A percentile compares a stretch with the other conserved stretches of the same genome.
phyloP scores from a whole-genome alignment of 2,797 vertebrate genomes.

The Acanthiza pusilla region DNA sequence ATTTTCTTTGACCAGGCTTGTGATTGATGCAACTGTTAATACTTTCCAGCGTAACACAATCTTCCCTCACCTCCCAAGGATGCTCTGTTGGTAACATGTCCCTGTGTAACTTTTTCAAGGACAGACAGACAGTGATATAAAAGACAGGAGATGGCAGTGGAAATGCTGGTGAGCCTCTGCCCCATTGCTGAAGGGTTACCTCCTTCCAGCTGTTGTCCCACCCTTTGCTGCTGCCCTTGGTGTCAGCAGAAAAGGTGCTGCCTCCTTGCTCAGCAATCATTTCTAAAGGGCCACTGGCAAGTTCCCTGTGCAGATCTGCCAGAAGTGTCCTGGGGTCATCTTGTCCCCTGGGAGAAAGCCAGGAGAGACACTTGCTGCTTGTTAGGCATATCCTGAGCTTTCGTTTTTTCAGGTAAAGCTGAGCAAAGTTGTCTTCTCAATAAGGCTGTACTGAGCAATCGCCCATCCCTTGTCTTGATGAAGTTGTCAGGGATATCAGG shows the following conservation, averaged over 20 bases:
- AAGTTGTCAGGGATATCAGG: not conserved
- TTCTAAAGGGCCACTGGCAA: not conserved
- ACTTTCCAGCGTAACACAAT: conserved; percentile 52
- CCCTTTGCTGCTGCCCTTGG: not conserved
- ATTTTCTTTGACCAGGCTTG: conserved; percentile 55
- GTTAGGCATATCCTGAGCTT: not conserved
- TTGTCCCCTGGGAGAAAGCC: conserved; percentile 18
- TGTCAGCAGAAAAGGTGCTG: conserved; percentile 14
- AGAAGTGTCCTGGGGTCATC: conserved; percentile 16
- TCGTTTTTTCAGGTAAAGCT: not conserved
- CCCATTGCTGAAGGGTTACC: not conserved
- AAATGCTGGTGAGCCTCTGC: not conserved
- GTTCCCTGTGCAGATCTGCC: not conserved
- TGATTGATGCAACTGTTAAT: conserved; percentile 62
- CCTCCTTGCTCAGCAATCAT: conserved; percentile 37
- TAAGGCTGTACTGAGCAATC: not conserved
- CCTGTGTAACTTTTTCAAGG: conserved; percentile 46
- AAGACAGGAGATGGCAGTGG: not conserved
- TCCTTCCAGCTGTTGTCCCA: conserved; percentile 2
- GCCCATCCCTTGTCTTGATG: not conserved
- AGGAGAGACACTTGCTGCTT: not conserved
- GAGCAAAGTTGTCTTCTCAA: not conserved
- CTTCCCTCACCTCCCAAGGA: conserved; percentile 50
- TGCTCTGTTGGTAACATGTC: not conserved
- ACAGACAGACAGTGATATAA: not conserved